Conservation (phyloP, 2,888 invertebrate genomes). For the Dinocampus coccinellae region DNA sequence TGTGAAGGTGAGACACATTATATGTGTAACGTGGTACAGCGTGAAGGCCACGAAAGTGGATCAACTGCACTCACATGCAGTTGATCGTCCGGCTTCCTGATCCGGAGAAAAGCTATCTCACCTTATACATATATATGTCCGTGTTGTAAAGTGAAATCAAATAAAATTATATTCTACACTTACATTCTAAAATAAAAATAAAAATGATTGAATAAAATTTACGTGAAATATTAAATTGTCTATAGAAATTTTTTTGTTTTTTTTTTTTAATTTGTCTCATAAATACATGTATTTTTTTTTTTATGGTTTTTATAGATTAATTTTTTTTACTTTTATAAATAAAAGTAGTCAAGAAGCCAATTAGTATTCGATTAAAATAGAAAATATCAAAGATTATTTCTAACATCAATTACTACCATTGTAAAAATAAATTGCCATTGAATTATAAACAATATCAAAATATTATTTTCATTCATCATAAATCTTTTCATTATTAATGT, state of each 20-base stretch:
- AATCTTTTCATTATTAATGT: conserved; percentile 8
- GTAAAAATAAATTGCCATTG: conserved; percentile 29
- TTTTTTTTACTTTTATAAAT: no score
- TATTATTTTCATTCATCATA: background rate
- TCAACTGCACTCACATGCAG: conserved; percentile 35
- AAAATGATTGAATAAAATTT: background rate
- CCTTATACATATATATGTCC: background rate
- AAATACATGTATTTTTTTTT: background rate
- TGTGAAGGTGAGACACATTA: no score
- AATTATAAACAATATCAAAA: background rate
- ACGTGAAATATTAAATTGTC: background rate
- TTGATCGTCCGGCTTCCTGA: conserved; percentile 54
- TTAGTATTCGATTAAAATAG: background rate
- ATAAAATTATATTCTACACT: conserved; percentile 32
- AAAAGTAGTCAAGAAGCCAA: background rate
- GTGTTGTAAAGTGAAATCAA: conserved; percentile 47
- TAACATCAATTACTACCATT: no score
- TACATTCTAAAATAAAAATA: background rate
- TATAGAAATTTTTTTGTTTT: background rate
- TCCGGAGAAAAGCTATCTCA: conserved; percentile 59
- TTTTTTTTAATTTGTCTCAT: conserved; percentile 11
- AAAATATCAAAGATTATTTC: no score
- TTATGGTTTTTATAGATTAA: background rate
- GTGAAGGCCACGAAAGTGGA: conserved; percentile 64
- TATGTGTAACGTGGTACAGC: conserved; percentile 45